Conservation (phyloP, 2,113 vertebrate genomes). For the Choloepus hoffmanni region DNA sequence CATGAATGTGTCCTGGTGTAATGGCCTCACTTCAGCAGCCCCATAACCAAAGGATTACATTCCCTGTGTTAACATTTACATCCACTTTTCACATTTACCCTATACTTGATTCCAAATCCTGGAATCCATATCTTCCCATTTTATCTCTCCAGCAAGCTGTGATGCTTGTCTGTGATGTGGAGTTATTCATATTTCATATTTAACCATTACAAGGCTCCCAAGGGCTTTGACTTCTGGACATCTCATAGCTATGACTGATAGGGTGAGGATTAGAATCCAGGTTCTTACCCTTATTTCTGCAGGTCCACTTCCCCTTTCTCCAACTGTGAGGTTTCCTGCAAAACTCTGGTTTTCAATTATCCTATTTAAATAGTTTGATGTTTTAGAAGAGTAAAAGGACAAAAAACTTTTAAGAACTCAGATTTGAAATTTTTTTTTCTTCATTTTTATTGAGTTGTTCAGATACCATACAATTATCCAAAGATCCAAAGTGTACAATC, state of each 20-base stretch:
- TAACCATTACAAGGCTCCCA: background rate
- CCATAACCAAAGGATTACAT: background rate
- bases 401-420: conserved; percentile 40
- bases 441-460: too few relatives aligned
- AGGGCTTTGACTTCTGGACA: background rate
- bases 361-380: conserved; percentile 1
- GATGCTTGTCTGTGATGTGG: background rate
- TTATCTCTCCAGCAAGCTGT: background rate
- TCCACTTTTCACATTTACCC: background rate
- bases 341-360: background rate
- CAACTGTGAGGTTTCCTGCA: background rate
- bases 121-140: background rate
- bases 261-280: background rate
- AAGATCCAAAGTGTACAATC: too few relatives aligned
- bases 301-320: background rate
- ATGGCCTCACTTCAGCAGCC: background rate
- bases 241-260: background rate
- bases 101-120: background rate
- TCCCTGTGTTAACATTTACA: background rate
- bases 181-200: background rate
- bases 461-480: too few relatives aligned
- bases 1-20: background rate
- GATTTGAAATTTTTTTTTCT: too few relatives aligned
- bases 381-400: conserved; percentile 3
- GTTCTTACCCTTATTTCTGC: background rate